A percentile compares a stretch with the other conserved stretches of the same genome.
These are phyloP conservation scores for Gambusia affinis DNA, from an alignment of 2,113 vertebrate genomes.

Conservation along the genomic window DNA sequence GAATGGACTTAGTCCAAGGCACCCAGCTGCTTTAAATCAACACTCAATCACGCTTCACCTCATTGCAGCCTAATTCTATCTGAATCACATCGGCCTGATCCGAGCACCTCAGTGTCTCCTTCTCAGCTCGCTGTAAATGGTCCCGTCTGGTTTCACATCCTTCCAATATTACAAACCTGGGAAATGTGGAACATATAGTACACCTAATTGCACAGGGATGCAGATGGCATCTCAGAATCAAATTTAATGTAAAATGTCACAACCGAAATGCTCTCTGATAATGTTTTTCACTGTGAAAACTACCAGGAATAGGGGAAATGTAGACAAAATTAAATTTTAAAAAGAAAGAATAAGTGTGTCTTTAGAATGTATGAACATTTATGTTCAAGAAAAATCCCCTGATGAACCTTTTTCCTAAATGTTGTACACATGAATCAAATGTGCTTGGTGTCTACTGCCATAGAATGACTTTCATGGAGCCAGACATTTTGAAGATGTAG, in stretches of 20 bases:
- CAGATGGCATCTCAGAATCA: conserved; percentile 33
- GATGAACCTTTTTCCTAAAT: background rate
- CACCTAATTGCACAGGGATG: conserved; percentile 27
- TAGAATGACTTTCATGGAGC: background rate
- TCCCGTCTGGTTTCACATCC: conserved; percentile 50
- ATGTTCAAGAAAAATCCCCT: background rate
- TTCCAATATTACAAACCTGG: conserved; percentile 39
- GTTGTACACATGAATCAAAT: background rate
- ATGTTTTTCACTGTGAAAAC: background rate
- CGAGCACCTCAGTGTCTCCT: conserved; percentile 67
- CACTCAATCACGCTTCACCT: conserved; percentile 80
- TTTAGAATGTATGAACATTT: background rate
- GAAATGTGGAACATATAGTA: conserved; percentile 17
- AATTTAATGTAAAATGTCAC: conserved; percentile 10
- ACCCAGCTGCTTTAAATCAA: conserved; percentile 80
- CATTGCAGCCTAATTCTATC: conserved; percentile 77
- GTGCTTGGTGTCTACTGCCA: background rate
- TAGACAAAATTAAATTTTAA: background rate
- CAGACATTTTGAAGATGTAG: conserved; percentile 8
- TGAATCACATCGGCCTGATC: conserved; percentile 63
- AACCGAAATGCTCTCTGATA: conserved; percentile 9
- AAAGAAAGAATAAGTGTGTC: background rate
- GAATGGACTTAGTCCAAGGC: conserved; percentile 66
- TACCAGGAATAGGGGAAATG: background rate
- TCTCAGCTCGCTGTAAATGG: conserved; percentile 52